These are phyloP conservation scores for Nyctibius grandis DNA, from an alignment of 2,797 vertebrate genomes.

Conservation along the genomic window DNA sequence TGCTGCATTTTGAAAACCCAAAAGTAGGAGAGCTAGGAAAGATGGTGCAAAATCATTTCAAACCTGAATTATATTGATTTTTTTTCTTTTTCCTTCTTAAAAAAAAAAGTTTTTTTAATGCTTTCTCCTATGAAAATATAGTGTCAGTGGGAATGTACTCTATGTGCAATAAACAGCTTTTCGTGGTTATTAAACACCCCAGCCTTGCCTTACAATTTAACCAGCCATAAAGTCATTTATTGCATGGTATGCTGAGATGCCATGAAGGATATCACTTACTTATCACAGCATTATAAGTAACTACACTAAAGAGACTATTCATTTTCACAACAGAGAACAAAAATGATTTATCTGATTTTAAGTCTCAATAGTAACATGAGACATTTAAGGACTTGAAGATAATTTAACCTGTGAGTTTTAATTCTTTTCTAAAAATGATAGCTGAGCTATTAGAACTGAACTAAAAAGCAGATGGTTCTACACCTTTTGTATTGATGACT, in stretches of 20 bases:
- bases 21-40: background rate
- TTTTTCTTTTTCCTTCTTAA: background rate
- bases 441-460: background rate
- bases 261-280: background rate
- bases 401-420: background rate
- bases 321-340: background rate
- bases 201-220: background rate
- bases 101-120: background rate
- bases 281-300: background rate
- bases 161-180: background rate
- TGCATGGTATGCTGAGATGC: background rate
- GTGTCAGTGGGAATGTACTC: background rate
- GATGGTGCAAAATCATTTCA: background rate
- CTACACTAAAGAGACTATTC: background rate
- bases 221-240: background rate
- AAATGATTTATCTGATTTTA: background rate
- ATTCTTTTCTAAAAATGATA: background rate
- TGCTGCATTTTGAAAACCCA: background rate
- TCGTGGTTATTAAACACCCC: background rate
- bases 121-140: background rate
- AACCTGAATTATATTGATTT: background rate
- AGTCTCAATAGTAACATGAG: background rate
- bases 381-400: background rate
- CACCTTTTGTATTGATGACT: background rate
- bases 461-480: background rate